phyloP scores from a whole-genome alignment of 2,888 invertebrate genomes.

The Fabriciana adippe region DNA sequence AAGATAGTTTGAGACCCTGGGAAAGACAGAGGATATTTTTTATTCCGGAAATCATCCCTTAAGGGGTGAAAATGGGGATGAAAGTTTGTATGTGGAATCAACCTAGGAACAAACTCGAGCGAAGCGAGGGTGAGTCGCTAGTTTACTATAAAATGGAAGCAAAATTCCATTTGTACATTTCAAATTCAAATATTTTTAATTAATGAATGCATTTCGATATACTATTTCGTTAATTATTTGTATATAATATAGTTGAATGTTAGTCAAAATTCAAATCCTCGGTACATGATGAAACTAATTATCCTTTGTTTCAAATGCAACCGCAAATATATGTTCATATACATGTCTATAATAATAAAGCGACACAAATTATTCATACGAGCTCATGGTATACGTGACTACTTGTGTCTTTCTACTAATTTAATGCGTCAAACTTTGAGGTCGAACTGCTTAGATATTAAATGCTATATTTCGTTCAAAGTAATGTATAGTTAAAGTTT shows the following conservation, averaged over 20 bases:
- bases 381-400: slow-evolving; percentile 28
- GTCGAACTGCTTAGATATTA: slow-evolving; percentile 10
- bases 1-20: no score
- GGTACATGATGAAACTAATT: slow-evolving; percentile 16
- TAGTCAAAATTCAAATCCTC: slow-evolving; percentile 3
- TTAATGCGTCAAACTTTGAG: slow-evolving; percentile 19
- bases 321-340: slow-evolving; percentile 20
- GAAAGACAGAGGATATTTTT: no score
- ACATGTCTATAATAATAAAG: slow-evolving; percentile 22
- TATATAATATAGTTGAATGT: neutral
- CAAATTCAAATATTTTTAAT: no score
- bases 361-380: slow-evolving; percentile 24
- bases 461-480: slow-evolving; percentile 5
- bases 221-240: neutral
- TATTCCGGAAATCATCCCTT: no score
- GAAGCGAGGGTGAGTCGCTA: no score
- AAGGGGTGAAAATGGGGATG: no score
- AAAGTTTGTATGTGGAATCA: no score
- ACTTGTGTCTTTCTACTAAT: slow-evolving; percentile 18
- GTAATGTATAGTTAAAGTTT: neutral
- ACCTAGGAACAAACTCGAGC: no score
- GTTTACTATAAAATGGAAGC: no score
- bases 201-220: neutral
- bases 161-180: no score
- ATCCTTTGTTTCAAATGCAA: slow-evolving; percentile 29